Conservation (phyloP, 2,797 vertebrate genomes). For the Liparis tanakae region DNA sequence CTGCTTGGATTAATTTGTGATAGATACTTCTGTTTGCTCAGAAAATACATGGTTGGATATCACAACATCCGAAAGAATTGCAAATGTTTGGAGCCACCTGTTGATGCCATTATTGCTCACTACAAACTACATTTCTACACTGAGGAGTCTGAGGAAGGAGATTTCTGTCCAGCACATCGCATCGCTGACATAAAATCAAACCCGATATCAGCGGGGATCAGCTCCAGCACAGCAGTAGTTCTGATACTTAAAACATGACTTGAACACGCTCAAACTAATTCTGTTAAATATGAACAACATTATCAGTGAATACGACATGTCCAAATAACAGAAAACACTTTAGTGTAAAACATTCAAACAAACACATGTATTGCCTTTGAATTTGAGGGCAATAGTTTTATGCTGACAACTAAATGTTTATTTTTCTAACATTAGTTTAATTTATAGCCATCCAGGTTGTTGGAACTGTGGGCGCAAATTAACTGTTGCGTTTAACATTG, state of each 20-base stretch:
- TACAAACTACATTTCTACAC: neutral
- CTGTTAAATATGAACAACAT: neutral
- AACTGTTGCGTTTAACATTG: neutral
- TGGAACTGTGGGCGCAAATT: neutral
- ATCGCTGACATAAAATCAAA: neutral
- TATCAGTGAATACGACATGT: neutral
- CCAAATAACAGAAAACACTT: neutral
- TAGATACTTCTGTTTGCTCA: slow-evolving; percentile 2
- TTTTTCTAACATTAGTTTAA: neutral
- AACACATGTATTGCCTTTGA: neutral
- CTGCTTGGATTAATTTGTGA: neutral
- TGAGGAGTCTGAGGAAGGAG: neutral
- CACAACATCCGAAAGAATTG: neutral
- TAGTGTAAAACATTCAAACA: neutral
- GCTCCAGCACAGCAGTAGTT: neutral
- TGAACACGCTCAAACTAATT: neutral
- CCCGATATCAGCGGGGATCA: neutral
- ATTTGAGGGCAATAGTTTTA: neutral
- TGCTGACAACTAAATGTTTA: neutral
- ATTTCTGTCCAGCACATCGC: neutral
- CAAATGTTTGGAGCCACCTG: neutral
- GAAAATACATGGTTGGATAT: neutral
- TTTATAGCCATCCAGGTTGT: neutral
- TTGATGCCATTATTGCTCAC: neutral
- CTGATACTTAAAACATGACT: neutral